Evolutionary conservation across 2,113 vertebrate species (phyloP).

Genomic region (Channa argus): DNA sequence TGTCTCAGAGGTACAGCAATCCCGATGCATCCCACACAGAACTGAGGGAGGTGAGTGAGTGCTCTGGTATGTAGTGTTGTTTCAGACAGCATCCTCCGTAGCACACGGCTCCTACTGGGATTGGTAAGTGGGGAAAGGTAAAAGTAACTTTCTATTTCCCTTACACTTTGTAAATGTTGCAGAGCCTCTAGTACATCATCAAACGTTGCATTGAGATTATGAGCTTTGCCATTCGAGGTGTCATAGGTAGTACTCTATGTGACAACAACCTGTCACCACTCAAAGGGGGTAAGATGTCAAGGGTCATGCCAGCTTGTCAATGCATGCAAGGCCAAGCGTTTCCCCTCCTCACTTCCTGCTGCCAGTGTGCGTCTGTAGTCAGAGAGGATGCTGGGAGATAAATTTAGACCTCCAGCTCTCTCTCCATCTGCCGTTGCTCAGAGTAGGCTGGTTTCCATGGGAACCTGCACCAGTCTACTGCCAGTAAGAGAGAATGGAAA

Average conservation of each 20-base stretch:
- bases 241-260: not conserved
- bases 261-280: conserved; percentile 1
- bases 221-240: not conserved
- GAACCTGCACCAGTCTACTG: conserved; percentile 82
- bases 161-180: conserved; percentile 24
- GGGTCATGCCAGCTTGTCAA: conserved; percentile 70
- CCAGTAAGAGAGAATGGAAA: conserved; percentile 70
- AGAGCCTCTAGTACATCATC: conserved; percentile 3
- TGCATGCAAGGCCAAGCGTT: conserved; percentile 65
- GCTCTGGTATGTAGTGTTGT: conserved; percentile 62
- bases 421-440: conserved; percentile 87
- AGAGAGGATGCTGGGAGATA: conserved; percentile 87
- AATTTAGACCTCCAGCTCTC: conserved; percentile 87
- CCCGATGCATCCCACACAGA: conserved; percentile 33
- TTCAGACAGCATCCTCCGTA: conserved; percentile 50
- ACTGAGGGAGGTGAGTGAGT: conserved; percentile 43
- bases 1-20: conserved; percentile 45
- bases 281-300: conserved; percentile 50
- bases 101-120: conserved; percentile 36
- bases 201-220: not conserved
- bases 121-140: not conserved
- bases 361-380: conserved; percentile 80
- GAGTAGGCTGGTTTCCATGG: conserved; percentile 87
- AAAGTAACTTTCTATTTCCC: conserved; percentile 39
- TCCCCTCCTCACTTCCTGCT: conserved; percentile 81